phyloP scores from a whole-genome alignment of 1,140 invertebrate species.

The Prorops nasuta region DNA sequence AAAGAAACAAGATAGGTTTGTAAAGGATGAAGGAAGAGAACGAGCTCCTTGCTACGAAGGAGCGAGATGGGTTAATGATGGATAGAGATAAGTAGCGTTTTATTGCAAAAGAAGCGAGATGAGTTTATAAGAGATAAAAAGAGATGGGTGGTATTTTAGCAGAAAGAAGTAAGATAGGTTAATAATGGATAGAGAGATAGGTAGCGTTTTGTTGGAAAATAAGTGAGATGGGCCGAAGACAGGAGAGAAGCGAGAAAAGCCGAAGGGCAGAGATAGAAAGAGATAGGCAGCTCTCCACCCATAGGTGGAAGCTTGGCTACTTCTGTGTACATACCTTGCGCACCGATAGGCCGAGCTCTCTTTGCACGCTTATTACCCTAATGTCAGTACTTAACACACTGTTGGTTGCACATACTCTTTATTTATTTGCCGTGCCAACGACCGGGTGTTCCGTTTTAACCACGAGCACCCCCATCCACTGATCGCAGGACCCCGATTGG shows the following conservation, averaged over 20 bases:
- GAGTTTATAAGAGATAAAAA: conserved; percentile 15
- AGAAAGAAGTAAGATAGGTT: background rate
- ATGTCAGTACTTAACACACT: conserved; percentile 55
- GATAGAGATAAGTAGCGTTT: too few relatives aligned
- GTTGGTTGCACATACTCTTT: conserved; percentile 47
- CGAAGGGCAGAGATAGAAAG: conserved; percentile 3
- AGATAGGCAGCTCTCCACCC: conserved; percentile 24
- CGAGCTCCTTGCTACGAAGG: too few relatives aligned
- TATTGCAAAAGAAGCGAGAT: too few relatives aligned
- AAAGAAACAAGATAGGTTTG: too few relatives aligned
- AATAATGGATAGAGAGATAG: background rate
- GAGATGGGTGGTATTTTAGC: conserved; percentile 10
- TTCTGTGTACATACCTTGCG: conserved; percentile 19
- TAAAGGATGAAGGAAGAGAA: too few relatives aligned
- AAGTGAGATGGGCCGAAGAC: background rate
- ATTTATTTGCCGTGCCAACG: conserved; percentile 43
- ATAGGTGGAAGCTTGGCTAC: conserved; percentile 33
- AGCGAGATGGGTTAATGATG: too few relatives aligned
- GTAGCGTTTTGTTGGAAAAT: background rate
- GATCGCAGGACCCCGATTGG: too few relatives aligned
- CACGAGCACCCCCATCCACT: background rate
- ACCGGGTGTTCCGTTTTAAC: conserved; percentile 36
- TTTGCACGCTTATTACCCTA: conserved; percentile 56
- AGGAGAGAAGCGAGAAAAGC: background rate
- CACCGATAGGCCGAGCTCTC: conserved; percentile 38